Percentiles rank a stretch among this genome's conserved stretches.
phyloP scores from a whole-genome alignment of 2,888 invertebrate species.

The Suillia variegata region DNA sequence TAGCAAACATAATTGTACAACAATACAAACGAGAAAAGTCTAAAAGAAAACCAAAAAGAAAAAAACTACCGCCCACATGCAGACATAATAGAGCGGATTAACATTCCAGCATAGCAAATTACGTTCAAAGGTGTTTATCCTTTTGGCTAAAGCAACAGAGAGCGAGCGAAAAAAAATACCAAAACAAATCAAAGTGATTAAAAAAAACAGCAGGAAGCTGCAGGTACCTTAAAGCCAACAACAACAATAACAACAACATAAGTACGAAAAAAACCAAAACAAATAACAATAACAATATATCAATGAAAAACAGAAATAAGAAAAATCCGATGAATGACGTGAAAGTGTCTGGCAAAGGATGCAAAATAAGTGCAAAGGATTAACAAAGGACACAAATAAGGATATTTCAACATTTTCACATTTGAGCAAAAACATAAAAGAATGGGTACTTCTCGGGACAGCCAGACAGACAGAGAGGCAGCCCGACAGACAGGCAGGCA shows the following conservation, averaged over 20 bases:
- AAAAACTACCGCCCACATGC: neutral
- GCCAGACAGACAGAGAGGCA: neutral
- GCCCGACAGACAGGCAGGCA: neutral
- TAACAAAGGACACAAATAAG: constrained; percentile 24
- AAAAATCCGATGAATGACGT: constrained; percentile 29
- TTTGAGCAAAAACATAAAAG: too few species aligned
- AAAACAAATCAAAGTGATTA: neutral
- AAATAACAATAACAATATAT: neutral
- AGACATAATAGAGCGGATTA: neutral
- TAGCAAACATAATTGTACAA: too few species aligned
- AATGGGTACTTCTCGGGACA: neutral
- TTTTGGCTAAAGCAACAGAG: too few species aligned
- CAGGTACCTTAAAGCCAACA: neutral
- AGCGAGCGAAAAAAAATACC: constrained; percentile 6
- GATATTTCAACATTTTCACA: neutral
- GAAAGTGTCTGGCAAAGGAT: constrained; percentile 29
- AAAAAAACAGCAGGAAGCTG: constrained; percentile 18
- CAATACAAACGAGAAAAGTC: too few species aligned
- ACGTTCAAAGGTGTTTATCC: constrained; percentile 7
- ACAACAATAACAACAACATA: neutral
- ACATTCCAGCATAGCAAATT: constrained; percentile 1
- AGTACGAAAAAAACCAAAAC: neutral
- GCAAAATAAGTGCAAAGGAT: constrained; percentile 46
- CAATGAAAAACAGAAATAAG: too few species aligned
- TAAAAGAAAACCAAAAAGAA: neutral